phyloP scores from a whole-genome alignment of 2,113 vertebrate genomes.

The Rostratula benghalensis region DNA sequence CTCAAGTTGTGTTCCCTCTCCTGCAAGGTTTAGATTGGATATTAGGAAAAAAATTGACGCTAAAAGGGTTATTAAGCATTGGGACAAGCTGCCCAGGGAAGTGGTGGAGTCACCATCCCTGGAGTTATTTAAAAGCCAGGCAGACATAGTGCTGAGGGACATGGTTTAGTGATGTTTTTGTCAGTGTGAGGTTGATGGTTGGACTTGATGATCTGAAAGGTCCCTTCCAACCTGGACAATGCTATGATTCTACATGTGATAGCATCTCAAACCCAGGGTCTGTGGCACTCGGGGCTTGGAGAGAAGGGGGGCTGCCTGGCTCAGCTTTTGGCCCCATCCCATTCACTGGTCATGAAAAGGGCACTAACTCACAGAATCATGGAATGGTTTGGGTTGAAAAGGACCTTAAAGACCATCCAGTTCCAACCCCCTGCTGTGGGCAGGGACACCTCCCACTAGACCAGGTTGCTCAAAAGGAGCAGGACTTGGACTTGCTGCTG shows the following conservation, averaged over 20 bases:
- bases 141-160: too few species aligned
- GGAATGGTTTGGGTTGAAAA: neutral
- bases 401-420: neutral
- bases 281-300: fast-evolving
- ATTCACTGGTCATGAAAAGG: fast-evolving
- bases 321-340: neutral
- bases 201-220: too few species aligned
- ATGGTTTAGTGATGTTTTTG: too few species aligned
- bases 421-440: neutral
- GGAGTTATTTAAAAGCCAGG: too few species aligned
- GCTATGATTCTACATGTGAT: neutral
- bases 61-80: too few species aligned
- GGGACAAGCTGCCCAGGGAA: too few species aligned
- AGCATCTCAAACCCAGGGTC: neutral
- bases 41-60: too few species aligned
- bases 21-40: too few species aligned
- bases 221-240: too few species aligned
- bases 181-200: too few species aligned
- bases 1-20: too few species aligned
- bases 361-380: neutral
- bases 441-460: neutral
- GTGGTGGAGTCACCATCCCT: too few species aligned
- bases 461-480: neutral
- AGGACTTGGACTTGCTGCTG: neutral
- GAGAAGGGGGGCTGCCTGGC: neutral